Percentiles rank a stretch among this genome's conserved stretches.
phyloP scores from a whole-genome alignment of 2,888 invertebrate genomes.

The Pyrrhia umbra region DNA sequence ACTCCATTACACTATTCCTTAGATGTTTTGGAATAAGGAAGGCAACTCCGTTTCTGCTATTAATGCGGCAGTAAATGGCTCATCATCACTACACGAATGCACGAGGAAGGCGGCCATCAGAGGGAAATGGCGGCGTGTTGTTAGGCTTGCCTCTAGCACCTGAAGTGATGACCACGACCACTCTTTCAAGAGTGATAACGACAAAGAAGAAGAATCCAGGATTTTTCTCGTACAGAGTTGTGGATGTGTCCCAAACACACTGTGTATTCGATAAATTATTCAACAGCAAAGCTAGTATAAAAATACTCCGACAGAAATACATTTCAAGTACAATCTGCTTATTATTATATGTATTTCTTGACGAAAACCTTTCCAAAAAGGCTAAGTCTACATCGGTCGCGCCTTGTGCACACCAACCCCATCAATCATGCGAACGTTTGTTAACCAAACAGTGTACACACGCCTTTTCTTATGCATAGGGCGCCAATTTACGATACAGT shows the following conservation, averaged over 20 bases:
- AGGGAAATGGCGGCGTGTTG: too few relatives aligned
- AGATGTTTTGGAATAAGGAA: too few relatives aligned
- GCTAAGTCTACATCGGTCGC: slow-evolving; percentile 3
- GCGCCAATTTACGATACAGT: background rate
- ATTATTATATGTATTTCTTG: background rate
- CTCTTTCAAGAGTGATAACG: too few relatives aligned
- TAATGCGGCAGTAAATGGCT: too few relatives aligned
- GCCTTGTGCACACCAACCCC: slow-evolving; percentile 25
- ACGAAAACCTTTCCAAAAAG: slow-evolving; percentile 21
- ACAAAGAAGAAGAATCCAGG: too few relatives aligned
- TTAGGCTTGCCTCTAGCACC: too few relatives aligned
- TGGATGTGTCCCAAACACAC: too few relatives aligned
- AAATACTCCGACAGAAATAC: background rate
- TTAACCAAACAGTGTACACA: slow-evolving; percentile 33
- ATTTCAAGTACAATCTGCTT: background rate
- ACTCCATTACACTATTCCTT: too few relatives aligned
- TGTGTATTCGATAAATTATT: background rate
- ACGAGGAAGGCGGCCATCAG: too few relatives aligned
- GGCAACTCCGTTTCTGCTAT: too few relatives aligned
- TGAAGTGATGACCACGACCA: too few relatives aligned
- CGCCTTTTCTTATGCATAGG: slow-evolving; percentile 28
- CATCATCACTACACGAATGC: too few relatives aligned
- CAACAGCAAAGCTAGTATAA: background rate
- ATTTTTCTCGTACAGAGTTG: background rate
- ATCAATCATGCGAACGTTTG: slow-evolving; percentile 50